phyloP scores from a whole-genome alignment of 1,140 invertebrate genomes.

The Platorchestia sp. region DNA sequence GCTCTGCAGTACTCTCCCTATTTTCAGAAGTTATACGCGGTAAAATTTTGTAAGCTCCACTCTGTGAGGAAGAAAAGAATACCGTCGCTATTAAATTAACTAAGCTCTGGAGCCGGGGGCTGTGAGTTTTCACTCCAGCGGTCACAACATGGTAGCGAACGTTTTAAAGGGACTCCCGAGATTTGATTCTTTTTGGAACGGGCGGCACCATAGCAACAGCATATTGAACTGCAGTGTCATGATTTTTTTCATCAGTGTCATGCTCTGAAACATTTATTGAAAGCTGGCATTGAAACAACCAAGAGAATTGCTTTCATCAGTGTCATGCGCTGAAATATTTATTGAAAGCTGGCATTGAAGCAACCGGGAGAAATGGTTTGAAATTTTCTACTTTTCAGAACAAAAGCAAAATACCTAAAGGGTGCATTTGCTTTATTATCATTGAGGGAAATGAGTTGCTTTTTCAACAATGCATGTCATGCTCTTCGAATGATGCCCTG shows the following conservation, averaged over 20 bases:
- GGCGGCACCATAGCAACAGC: background rate
- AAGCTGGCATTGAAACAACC: background rate
- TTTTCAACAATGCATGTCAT: background rate
- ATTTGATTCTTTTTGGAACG: background rate
- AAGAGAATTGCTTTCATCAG: background rate
- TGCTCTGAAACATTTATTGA: background rate
- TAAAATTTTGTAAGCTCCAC: background rate
- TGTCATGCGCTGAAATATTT: background rate
- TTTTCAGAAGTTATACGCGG: background rate
- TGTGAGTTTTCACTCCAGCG: too few relatives aligned
- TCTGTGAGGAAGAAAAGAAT: background rate
- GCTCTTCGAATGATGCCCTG: background rate
- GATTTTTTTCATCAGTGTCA: background rate
- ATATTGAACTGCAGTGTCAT: too few relatives aligned
- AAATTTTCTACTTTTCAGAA: background rate
- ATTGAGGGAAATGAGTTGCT: background rate
- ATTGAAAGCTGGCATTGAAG: background rate
- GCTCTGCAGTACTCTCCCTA: too few relatives aligned
- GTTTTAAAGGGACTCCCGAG: background rate
- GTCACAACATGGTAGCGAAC: background rate
- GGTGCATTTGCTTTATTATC: background rate
- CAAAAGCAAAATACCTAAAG: background rate
- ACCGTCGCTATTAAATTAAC: background rate
- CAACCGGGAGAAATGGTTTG: background rate
- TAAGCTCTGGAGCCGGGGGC: background rate